A percentile compares a stretch with the other conserved stretches of the same genome.
Evolutionary conservation across 2,113 vertebrate species (phyloP).

Genomic region (Chaetodon auriga): DNA sequence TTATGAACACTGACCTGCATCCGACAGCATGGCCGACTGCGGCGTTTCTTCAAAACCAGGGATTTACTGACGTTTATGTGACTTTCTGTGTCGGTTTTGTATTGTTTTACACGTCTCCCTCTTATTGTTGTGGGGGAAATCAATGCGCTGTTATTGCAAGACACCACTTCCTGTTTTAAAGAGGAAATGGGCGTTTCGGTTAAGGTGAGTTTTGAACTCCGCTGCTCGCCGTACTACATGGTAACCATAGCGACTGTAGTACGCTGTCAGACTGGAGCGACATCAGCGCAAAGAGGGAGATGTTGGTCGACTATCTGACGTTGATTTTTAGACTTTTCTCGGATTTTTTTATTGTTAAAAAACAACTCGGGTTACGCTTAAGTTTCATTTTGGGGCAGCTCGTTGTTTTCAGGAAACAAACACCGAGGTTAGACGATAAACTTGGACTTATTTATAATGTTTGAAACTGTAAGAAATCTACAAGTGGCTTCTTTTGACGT

Average conservation of each 20-base stretch:
- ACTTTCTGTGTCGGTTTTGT: background rate
- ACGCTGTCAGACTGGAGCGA: background rate
- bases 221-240: slow-evolving; percentile 45
- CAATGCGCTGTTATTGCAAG: slow-evolving; percentile 39
- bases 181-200: slow-evolving; percentile 68
- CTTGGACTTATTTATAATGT: background rate
- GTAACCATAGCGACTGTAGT: slow-evolving; percentile 66
- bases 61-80: background rate
- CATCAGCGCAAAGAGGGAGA: background rate
- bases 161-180: slow-evolving; percentile 67
- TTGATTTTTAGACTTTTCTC: background rate
- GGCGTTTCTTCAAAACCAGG: background rate
- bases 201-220: background rate
- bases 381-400: background rate
- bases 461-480: background rate
- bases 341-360: background rate
- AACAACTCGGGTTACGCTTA: background rate
- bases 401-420: background rate
- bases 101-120: background rate
- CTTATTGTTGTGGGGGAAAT: slow-evolving; percentile 67
- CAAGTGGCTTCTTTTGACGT: background rate
- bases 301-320: rapidly evolving
- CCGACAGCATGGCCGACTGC: slow-evolving; percentile 75
- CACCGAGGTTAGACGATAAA: background rate
- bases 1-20: slow-evolving; percentile 75